These are phyloP conservation scores for Paramacrobiotus metropolitanus DNA, from an alignment of 1,140 invertebrate genomes.

Conservation along the genomic window DNA sequence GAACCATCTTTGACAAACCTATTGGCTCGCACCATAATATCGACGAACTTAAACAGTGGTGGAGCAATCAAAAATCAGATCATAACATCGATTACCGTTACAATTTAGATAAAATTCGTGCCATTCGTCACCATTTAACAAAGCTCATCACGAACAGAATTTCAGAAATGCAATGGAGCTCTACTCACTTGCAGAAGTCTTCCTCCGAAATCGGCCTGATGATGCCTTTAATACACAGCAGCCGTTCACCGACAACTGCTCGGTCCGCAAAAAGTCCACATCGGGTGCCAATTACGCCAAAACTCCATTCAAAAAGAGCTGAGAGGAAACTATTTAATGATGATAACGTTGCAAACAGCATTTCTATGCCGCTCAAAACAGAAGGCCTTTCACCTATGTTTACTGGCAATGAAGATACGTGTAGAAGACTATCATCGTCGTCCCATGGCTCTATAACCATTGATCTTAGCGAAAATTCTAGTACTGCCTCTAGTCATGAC, in stretches of 20 bases:
- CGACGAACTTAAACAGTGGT: not conserved
- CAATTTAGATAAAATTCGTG: not conserved
- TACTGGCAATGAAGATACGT: too few species aligned
- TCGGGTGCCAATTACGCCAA: too few species aligned
- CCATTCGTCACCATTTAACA: not conserved
- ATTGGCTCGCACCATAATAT: not conserved
- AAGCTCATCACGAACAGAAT: not conserved
- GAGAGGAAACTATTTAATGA: not conserved
- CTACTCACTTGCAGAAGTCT: not conserved
- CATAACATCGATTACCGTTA: not conserved
- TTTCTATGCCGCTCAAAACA: too few species aligned
- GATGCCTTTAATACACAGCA: not conserved
- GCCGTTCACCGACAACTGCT: too few species aligned
- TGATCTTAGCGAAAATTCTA: too few species aligned
- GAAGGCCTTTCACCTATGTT: too few species aligned
- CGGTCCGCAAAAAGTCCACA: too few species aligned
- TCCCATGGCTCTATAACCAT: too few species aligned
- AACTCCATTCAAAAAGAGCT: not conserved
- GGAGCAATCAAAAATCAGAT: not conserved
- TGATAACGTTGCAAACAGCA: too few species aligned
- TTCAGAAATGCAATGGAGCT: not conserved
- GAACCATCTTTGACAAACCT: not conserved
- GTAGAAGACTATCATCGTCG: too few species aligned
- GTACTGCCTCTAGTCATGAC: too few species aligned
- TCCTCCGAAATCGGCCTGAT: not conserved